phyloP scores from a whole-genome alignment of 2,888 invertebrate species.

The Volucella bombylans region DNA sequence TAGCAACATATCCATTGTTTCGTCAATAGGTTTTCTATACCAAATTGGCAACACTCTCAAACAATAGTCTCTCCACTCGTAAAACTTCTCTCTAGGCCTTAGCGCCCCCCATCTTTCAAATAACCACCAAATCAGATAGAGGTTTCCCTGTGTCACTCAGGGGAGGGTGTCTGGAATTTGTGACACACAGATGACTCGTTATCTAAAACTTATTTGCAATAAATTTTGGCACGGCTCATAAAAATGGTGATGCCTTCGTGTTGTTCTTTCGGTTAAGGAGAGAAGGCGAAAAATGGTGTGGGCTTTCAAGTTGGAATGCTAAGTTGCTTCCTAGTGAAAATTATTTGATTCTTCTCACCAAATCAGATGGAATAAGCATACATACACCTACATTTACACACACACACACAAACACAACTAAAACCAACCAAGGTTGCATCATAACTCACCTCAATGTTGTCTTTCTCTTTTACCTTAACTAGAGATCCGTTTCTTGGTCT shows the following conservation, averaged over 20 bases:
- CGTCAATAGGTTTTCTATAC: not conserved
- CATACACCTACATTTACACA: not conserved
- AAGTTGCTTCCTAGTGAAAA: slow-evolving; percentile 47
- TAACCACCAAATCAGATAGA: slow-evolving; percentile 59
- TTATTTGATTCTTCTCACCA: slow-evolving; percentile 60
- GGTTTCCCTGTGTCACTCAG: slow-evolving; percentile 49
- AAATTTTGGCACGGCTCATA: slow-evolving; percentile 78
- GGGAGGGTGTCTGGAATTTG: slow-evolving; percentile 75
- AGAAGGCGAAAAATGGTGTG: not conserved
- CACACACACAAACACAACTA: no score
- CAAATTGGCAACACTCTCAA: slow-evolving; percentile 39
- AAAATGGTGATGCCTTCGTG: slow-evolving; percentile 75
- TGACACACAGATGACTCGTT: slow-evolving; percentile 78
- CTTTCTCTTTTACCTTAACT: slow-evolving; percentile 1
- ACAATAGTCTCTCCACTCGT: not conserved
- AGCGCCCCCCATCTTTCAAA: slow-evolving; percentile 10
- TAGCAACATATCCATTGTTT: not conserved
- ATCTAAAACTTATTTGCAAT: slow-evolving; percentile 78
- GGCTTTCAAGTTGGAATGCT: slow-evolving; percentile 40
- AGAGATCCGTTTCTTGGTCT: slow-evolving; percentile 4
- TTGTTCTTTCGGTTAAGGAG: slow-evolving; percentile 25
- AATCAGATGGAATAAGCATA: slow-evolving; percentile 64
- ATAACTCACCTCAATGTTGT: slow-evolving; percentile 58
- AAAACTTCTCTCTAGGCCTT: not conserved
- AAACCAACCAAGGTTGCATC: slow-evolving; percentile 50